phyloP scores from a whole-genome alignment of 2,113 vertebrate genomes.

The Eonycteris spelaea region DNA sequence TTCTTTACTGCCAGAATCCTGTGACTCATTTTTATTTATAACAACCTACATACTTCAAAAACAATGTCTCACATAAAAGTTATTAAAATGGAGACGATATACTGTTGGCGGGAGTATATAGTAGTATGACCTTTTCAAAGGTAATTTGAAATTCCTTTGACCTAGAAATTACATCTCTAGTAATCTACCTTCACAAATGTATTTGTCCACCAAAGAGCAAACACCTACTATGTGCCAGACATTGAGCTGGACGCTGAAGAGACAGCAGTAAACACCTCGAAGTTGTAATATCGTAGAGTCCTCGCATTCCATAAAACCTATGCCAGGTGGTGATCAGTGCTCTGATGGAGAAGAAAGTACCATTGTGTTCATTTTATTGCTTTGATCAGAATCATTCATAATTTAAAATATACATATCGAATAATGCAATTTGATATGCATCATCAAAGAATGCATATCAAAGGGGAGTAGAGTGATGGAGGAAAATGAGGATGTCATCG shows the following conservation, averaged over 20 bases:
- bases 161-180: not conserved
- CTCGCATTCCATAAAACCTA: not conserved
- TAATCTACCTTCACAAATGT: not conserved
- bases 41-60: not conserved
- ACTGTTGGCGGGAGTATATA: not conserved
- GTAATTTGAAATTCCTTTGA: constrained; percentile 22
- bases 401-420: not conserved
- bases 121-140: not conserved
- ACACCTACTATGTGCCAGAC: not conserved
- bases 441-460: not conserved
- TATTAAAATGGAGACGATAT: not conserved
- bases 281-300: not conserved
- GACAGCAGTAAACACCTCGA: not conserved
- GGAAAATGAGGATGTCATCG: not conserved
- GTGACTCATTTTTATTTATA: constrained; percentile 33
- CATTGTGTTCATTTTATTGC: not conserved
- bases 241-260: not conserved
- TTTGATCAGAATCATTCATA: not conserved
- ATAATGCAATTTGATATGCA: not conserved
- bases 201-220: not conserved
- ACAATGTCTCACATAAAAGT: not conserved
- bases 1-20: constrained; percentile 10
- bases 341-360: not conserved
- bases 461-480: not conserved
- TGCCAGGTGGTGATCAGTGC: not conserved